These are phyloP conservation scores for Plagiodera versicolora DNA, from an alignment of 2,888 invertebrate genomes.

Conservation along the genomic window DNA sequence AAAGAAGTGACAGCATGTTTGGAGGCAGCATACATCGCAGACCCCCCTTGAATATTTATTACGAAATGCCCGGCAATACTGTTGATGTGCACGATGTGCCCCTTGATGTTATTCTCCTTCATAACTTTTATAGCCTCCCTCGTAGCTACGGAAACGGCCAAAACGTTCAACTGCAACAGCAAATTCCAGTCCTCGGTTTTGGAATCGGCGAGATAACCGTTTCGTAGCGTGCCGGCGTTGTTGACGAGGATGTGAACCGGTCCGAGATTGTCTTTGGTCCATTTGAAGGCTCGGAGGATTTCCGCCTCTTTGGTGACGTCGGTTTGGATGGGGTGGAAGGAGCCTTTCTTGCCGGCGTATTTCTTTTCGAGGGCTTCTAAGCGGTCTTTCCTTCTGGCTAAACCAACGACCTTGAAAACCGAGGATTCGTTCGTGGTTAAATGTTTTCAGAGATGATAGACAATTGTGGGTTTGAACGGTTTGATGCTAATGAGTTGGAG, in stretches of 20 bases:
- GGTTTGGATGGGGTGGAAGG: conserved; percentile 33
- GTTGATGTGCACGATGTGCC: conserved; percentile 34
- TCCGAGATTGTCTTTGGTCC: conserved; percentile 38
- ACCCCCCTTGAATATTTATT: conserved; percentile 11
- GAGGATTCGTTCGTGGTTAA: too few species aligned
- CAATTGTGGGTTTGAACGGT: too few species aligned
- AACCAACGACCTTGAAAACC: conserved; percentile 20
- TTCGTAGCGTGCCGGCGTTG: conserved; percentile 34
- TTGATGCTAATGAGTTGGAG: too few species aligned
- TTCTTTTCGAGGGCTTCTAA: conserved; percentile 31
- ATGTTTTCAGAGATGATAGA: too few species aligned
- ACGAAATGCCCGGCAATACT: conserved; percentile 30
- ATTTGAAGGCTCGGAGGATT: conserved; percentile 37
- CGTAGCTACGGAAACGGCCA: conserved; percentile 25
- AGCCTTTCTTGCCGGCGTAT: conserved; percentile 33
- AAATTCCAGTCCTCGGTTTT: conserved; percentile 22
- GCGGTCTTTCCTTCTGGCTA: conserved; percentile 36
- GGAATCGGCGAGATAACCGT: conserved; percentile 28
- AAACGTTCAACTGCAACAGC: conserved; percentile 31
- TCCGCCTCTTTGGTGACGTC: conserved; percentile 40
- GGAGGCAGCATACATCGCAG: conserved; percentile 32
- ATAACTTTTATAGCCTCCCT: conserved; percentile 32
- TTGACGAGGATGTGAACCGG: conserved; percentile 40
- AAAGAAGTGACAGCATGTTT: conserved; percentile 35
- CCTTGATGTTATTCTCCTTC: conserved; percentile 26